phyloP scores from a whole-genome alignment of 2,797 vertebrate species.

The Enteromius anoplus region DNA sequence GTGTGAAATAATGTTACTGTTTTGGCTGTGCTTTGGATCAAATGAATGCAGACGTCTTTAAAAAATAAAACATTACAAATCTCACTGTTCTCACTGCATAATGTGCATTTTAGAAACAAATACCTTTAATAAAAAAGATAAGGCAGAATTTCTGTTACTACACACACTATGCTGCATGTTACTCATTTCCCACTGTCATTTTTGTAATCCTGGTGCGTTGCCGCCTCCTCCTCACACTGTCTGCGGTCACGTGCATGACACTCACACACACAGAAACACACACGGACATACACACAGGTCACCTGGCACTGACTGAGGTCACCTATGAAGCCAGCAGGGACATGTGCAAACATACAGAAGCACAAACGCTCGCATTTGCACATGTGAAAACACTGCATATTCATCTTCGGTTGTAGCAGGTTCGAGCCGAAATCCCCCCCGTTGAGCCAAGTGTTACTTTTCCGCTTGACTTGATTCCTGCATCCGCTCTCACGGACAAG shows the following conservation, averaged over 20 bases:
- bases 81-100: not conserved
- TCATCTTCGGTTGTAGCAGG: slow-evolving; percentile 46
- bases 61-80: not conserved
- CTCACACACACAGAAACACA: slow-evolving; percentile 34
- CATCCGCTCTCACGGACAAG: slow-evolving; percentile 50
- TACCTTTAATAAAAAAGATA: not conserved
- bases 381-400: slow-evolving; percentile 43
- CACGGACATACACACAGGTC: not conserved
- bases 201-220: not conserved
- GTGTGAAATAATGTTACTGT: not conserved
- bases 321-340: slow-evolving; percentile 26
- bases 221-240: not conserved
- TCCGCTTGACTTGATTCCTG: slow-evolving; percentile 54
- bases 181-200: not conserved
- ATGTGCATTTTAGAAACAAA: not conserved
- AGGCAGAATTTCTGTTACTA: not conserved
- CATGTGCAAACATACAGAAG: slow-evolving; percentile 39
- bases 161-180: not conserved
- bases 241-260: slow-evolving; percentile 16
- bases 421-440: slow-evolving; percentile 46
- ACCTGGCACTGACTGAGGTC: slow-evolving; percentile 40
- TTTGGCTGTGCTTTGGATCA: not conserved
- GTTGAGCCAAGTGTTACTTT: slow-evolving; percentile 54
- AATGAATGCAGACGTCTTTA: not conserved
- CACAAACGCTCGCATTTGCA: slow-evolving; percentile 37